Evolutionary conservation across 2,797 vertebrate genomes (phyloP), one percentile per base, ranked within the genome.

Genomic region (Geotrypetes seraphini): DNA sequence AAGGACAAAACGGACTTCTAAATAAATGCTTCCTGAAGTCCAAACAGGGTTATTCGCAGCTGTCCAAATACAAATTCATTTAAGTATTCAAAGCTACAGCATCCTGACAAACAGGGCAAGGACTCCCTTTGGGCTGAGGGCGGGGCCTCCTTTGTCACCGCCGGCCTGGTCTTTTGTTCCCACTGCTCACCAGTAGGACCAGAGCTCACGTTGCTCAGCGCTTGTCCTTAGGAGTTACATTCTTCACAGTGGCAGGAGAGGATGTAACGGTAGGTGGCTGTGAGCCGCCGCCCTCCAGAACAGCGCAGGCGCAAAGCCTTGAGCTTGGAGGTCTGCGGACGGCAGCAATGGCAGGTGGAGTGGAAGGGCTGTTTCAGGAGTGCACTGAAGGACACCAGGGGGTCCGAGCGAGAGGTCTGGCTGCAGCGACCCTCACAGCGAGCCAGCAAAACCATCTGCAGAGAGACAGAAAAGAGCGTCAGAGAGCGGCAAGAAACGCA

Each of bases 261-360:
- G 77, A 98, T 98, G 78, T 98, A 98, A 53, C 92, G 83, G 72
- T 97, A 97, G 15, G 95, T 97, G 57, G 93, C 93, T 0, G 92
- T 98, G 44, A 97, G 89, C 43, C 92, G 77, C 41, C 85, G 89
- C 17, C 92, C 92, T 2, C 90, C 92, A 0, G 88, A 72, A 55
- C 92, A 96, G 19, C 90, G 87, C 63, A 98, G 78, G 23, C 92
- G 48, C 64, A 97, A 79, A 1, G 95, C 95, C 75, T 98, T 97
- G 81, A 97, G 81, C 64, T 94, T 98, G 66, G 95, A 98, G 39
- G 90, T 95, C 78, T 96, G 93, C 2, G 95, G 93, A 24, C 91
- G 76, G 71, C 93, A 98, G 70, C 95, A 98, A 53, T 89, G 85
- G 67, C 95, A 97, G 29, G 79, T 87, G 58, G 85, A 96, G 55